Evolutionary conservation across 2,113 vertebrate species (phyloP).

Genomic region (Centropus bengalensis): DNA sequence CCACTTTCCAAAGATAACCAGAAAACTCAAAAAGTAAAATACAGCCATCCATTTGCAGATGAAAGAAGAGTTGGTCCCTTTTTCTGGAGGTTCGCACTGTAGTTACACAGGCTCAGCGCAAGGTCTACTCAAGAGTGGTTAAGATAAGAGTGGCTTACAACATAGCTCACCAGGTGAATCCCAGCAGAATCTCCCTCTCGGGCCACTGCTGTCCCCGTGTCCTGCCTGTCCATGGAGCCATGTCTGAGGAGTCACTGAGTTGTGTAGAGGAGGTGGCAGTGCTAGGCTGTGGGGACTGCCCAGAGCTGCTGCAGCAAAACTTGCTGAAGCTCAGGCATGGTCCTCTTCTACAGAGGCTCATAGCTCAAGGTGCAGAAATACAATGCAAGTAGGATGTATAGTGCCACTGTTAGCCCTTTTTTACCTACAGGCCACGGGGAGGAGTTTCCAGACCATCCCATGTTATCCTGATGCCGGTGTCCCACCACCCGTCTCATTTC

Average conservation of each 20-base stretch:
- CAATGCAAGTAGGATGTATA: not conserved
- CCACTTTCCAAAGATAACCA: not conserved
- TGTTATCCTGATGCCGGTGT: no score
- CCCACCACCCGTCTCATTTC: not conserved
- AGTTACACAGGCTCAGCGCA: not conserved
- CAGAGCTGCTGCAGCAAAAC: not conserved
- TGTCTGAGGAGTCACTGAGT: no score
- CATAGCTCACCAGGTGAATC: not conserved
- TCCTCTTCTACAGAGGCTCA: not conserved
- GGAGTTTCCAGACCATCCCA: not conserved
- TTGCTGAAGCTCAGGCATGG: fast-evolving
- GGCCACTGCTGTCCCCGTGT: not conserved
- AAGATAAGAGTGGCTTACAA: no score
- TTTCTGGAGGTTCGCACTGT: not conserved
- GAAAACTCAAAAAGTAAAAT: not conserved
- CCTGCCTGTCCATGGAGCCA: not conserved
- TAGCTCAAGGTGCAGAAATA: fast-evolving
- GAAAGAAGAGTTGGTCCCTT: not conserved
- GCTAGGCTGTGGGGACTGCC: not conserved
- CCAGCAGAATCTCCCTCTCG: not conserved
- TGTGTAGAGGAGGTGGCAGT: no score
- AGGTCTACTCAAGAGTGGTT: not conserved
- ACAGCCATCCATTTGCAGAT: not conserved
- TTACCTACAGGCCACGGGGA: not conserved
- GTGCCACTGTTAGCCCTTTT: not conserved